Percentiles rank a stretch among this genome's conserved stretches.
Evolutionary conservation across 2,797 vertebrate genomes (phyloP).

Genomic region (Merluccius polli): DNA sequence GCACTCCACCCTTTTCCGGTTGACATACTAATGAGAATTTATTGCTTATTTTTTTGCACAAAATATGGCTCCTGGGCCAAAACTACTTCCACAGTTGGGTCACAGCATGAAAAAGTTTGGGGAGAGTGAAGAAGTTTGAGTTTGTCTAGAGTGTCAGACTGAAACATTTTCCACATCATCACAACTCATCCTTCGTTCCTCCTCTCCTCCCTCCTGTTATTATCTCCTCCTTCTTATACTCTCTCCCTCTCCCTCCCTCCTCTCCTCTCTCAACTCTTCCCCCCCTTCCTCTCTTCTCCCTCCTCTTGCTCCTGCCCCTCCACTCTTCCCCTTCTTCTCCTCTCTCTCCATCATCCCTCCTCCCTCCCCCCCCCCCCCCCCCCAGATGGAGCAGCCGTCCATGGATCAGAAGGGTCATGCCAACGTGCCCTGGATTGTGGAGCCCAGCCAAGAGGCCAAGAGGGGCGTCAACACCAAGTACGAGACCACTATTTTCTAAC

Average conservation of each 20-base stretch:
- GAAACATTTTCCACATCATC: too few relatives aligned
- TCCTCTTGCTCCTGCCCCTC: background rate
- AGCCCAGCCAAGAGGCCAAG: constrained; percentile 98
- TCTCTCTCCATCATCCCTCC: background rate
- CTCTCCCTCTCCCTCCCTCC: background rate
- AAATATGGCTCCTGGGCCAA: too few relatives aligned
- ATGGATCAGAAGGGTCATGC: constrained; percentile 98
- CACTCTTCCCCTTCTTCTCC: background rate
- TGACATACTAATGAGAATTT: too few relatives aligned
- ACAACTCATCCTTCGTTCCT: background rate
- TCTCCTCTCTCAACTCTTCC: constrained; percentile 39
- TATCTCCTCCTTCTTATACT: too few relatives aligned
- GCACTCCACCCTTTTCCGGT: too few relatives aligned
- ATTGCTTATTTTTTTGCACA: too few relatives aligned
- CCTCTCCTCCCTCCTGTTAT: too few relatives aligned
- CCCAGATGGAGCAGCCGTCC: constrained; percentile 94
- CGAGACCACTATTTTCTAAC: constrained; percentile 99
- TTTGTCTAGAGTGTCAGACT: too few relatives aligned
- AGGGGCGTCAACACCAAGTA: constrained; percentile 99
- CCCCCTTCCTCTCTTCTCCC: background rate
- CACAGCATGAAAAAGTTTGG: too few relatives aligned
- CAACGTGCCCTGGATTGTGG: constrained; percentile 99
- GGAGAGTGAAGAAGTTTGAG: too few relatives aligned
- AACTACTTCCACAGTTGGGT: too few relatives aligned
- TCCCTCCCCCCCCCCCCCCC: constrained; percentile 12